Evolutionary conservation across 2,113 vertebrate genomes (phyloP).

Genomic region (Crotalus tigris): DNA sequence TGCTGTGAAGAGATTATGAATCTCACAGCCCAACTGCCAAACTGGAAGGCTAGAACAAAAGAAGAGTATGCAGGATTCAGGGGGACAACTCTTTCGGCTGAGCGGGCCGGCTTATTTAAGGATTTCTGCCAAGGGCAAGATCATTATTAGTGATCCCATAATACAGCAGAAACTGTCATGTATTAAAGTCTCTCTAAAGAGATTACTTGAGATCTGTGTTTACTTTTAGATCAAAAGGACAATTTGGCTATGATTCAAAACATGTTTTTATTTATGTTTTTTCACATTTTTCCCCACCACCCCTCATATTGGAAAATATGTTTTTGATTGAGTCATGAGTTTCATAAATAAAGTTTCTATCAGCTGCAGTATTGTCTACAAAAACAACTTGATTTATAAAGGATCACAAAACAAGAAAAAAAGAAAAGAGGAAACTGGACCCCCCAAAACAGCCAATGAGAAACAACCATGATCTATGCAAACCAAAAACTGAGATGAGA

Average conservation of each 20-base stretch:
- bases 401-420: neutral
- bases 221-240: neutral
- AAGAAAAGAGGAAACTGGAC: neutral
- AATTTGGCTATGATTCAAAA: neutral
- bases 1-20: neutral
- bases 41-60: neutral
- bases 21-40: neutral
- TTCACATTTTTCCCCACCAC: neutral
- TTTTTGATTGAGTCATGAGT: neutral
- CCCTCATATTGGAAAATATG: neutral
- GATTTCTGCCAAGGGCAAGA: neutral
- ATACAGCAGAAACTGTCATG: neutral
- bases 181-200: neutral
- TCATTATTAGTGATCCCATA: neutral
- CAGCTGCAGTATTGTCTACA: neutral
- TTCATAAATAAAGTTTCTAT: neutral
- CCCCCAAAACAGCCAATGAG: neutral
- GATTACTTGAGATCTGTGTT: neutral
- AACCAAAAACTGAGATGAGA: neutral
- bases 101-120: neutral
- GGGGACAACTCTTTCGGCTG: neutral
- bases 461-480: neutral
- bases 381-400: neutral
- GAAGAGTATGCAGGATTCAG: neutral
- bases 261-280: neutral